phyloP scores from a whole-genome alignment of 2,113 vertebrate genomes.

The Pituophis catenifer region DNA sequence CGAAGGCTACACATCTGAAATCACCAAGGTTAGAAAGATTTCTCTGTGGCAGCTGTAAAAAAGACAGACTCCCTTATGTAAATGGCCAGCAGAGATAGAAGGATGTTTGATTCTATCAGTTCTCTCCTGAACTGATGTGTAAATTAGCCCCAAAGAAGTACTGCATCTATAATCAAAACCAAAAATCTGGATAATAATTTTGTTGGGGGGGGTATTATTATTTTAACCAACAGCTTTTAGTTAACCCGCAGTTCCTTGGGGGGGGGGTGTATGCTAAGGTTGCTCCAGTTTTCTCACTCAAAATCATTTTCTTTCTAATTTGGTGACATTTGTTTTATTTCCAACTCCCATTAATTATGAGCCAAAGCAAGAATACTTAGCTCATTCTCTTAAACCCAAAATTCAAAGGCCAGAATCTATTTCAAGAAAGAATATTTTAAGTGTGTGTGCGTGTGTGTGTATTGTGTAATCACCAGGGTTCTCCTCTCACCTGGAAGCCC shows the following conservation, averaged over 20 bases:
- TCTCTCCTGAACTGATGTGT: neutral
- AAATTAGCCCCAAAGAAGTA: neutral
- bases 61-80: neutral
- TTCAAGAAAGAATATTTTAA: neutral
- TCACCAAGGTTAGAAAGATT: neutral
- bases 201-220: neutral
- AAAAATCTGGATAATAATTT: neutral
- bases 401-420: neutral
- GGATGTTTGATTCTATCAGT: neutral
- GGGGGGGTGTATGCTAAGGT: no score
- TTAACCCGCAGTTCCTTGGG: neutral
- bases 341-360: neutral
- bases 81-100: neutral
- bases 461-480: slow-evolving; percentile 7
- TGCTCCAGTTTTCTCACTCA: neutral
- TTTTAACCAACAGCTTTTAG: neutral
- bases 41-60: neutral
- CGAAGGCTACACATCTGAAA: neutral
- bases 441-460: slow-evolving; percentile 9
- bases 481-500: slow-evolving; percentile 19
- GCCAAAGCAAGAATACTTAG: neutral
- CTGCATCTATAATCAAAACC: no score
- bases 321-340: neutral
- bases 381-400: neutral
- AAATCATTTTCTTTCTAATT: neutral